Evolutionary conservation across 2,113 vertebrate genomes (phyloP), one percentile per base, ranked within the genome.

Genomic region (Ceyx melanurus): DNA sequence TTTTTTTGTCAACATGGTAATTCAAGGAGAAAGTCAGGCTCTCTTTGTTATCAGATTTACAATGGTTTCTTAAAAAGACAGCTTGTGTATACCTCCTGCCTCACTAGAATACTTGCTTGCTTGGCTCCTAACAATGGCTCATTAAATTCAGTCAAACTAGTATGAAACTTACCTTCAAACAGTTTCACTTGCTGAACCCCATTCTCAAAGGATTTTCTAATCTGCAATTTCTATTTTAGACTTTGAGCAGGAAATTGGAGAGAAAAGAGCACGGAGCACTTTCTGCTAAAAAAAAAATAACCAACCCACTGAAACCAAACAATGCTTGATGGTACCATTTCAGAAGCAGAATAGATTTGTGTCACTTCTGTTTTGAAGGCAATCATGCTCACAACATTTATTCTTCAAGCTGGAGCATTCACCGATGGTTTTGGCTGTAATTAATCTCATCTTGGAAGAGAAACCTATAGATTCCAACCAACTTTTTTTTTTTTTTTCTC

Each of bases 131-230:
- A 97, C 97, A 97, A 98, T 97, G 96, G 90, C 97, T 97, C 97
- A 98, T 98, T 98, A 97, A 97, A 97, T 97, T 96, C 97, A 97
- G 86, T 96, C 96, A 96, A 97, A 97, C 93, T 96, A 96, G 96
- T 97, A 96, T 90, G 97, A 97, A 98, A 97, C 96, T 97, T 97
- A 98, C 97, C 97, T 98, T 98, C 97, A 98, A 97, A 97, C 91
- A 95, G 79, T 98, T 97, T 96, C 79, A 88, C 78, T 96, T 90
- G 88, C 94, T 97, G 94, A 97, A 97, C 90, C 97, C 89, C 92
- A 81, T 53, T 96, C 97, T 97, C 97, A 96, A 97, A 97, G 95
- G 96, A 93, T 95, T 98, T 96, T 96, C 97, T 96, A 97, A 98
- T 97, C 96, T 97, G 96, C 95, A 97, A 96, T 97, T 98, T 97